These are phyloP conservation scores for Mastomys natalensis DNA, from an alignment of 2,113 vertebrate species.

Conservation along the genomic window DNA sequence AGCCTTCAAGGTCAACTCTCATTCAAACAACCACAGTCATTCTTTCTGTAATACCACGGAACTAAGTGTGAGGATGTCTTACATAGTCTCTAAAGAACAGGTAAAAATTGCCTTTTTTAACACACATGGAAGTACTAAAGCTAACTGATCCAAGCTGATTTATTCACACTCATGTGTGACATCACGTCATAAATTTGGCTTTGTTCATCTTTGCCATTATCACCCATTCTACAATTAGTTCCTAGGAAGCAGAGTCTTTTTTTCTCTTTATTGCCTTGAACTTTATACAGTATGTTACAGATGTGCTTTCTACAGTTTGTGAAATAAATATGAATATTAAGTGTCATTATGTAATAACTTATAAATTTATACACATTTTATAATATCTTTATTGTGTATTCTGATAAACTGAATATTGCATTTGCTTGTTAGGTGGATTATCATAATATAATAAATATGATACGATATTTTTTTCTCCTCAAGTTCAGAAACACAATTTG, in stretches of 20 bases:
- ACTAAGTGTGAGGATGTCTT: neutral
- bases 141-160: neutral
- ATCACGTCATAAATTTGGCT: neutral
- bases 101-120: neutral
- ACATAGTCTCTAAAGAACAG: neutral
- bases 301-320: neutral
- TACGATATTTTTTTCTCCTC: neutral
- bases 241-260: neutral
- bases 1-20: neutral
- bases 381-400: neutral
- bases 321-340: neutral
- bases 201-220: neutral
- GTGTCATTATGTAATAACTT: neutral
- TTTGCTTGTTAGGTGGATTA: neutral
- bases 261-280: neutral
- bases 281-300: neutral
- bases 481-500: neutral
- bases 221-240: neutral
- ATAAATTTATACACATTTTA: neutral
- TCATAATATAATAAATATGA: neutral
- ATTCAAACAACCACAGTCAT: neutral
- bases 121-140: neutral
- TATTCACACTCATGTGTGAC: neutral
- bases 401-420: neutral
- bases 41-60: neutral